Percentiles rank a stretch among this genome's conserved stretches.
Evolutionary conservation across 2,797 vertebrate genomes (phyloP).

Genomic region (Heterohyrax brucei): DNA sequence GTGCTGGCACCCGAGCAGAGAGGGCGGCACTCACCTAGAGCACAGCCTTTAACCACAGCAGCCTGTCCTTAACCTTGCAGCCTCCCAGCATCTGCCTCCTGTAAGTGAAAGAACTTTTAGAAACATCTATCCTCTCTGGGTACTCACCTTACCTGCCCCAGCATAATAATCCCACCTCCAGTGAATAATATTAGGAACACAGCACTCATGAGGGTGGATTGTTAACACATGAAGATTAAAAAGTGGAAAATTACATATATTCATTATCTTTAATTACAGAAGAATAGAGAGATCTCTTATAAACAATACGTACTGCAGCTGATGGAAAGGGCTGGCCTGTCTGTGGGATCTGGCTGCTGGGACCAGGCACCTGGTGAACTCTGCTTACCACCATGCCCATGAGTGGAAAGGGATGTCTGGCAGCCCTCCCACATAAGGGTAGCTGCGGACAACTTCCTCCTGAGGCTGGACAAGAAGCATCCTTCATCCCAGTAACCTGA

Average conservation of each 20-base stretch:
- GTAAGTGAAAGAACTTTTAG: conserved; percentile 10
- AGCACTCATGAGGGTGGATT: background rate
- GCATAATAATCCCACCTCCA: background rate
- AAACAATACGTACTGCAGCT: background rate
- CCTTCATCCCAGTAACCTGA: background rate
- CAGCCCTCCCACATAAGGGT: background rate
- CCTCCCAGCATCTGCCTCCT: background rate
- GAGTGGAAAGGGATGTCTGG: background rate
- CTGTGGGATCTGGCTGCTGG: background rate
- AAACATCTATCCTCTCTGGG: background rate
- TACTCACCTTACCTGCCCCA: background rate
- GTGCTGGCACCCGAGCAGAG: background rate
- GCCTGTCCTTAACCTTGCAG: background rate
- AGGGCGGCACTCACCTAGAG: background rate
- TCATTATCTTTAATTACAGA: background rate
- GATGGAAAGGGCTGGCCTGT: background rate
- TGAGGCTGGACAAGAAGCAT: background rate
- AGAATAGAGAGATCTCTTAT: conserved; percentile 31
- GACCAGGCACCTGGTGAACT: background rate
- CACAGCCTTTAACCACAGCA: background rate
- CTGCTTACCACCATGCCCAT: background rate
- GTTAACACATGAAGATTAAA: background rate
- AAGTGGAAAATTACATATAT: conserved; percentile 22
- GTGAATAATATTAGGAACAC: background rate
- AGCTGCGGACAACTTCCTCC: background rate